A percentile compares a stretch with the other conserved stretches of the same genome.
Conservation (phyloP, 2,888 invertebrate species). For the Willowsia nigromaculata region DNA sequence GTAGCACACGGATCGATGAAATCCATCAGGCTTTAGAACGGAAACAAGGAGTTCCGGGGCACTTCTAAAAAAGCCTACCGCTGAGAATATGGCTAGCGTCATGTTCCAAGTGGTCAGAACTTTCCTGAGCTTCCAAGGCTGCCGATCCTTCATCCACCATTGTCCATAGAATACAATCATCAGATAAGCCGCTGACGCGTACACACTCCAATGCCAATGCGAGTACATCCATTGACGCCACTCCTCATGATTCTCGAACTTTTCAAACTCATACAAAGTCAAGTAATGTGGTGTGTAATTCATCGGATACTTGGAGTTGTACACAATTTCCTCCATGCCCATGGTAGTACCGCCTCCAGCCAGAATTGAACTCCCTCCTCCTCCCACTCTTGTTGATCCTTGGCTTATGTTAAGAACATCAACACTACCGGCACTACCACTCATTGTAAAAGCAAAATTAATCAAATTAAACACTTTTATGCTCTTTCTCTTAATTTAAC, state of each 20-base stretch:
- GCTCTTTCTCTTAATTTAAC: too few relatives aligned
- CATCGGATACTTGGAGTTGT: slow-evolving; percentile 69
- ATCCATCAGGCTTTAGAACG: slow-evolving; percentile 59
- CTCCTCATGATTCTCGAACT: slow-evolving; percentile 72
- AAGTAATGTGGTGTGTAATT: slow-evolving; percentile 71
- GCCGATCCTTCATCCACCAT: slow-evolving; percentile 57
- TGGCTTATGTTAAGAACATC: slow-evolving; percentile 64
- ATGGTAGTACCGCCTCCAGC: slow-evolving; percentile 8
- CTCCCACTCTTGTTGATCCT: slow-evolving; percentile 36
- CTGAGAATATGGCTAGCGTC: slow-evolving; percentile 67
- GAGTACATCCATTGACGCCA: slow-evolving; percentile 73
- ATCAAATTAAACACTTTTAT: slow-evolving; percentile 5
- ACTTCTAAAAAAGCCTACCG: slow-evolving; percentile 65
- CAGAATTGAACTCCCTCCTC: slow-evolving; percentile 7
- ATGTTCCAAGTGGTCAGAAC: slow-evolving; percentile 69
- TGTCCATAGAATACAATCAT: slow-evolving; percentile 59
- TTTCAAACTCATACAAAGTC: slow-evolving; percentile 72
- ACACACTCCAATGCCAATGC: slow-evolving; percentile 75
- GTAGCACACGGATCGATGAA: slow-evolving; percentile 73
- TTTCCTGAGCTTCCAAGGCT: slow-evolving; percentile 54
- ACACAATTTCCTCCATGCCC: slow-evolving; percentile 56
- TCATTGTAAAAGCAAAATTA: slow-evolving; percentile 40
- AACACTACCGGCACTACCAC: slow-evolving; percentile 50
- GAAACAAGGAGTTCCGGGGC: slow-evolving; percentile 70
- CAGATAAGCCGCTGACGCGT: slow-evolving; percentile 67